These are phyloP conservation scores for Ictalurus punctatus DNA, from an alignment of 2,113 vertebrate genomes.

Conservation along the genomic window DNA sequence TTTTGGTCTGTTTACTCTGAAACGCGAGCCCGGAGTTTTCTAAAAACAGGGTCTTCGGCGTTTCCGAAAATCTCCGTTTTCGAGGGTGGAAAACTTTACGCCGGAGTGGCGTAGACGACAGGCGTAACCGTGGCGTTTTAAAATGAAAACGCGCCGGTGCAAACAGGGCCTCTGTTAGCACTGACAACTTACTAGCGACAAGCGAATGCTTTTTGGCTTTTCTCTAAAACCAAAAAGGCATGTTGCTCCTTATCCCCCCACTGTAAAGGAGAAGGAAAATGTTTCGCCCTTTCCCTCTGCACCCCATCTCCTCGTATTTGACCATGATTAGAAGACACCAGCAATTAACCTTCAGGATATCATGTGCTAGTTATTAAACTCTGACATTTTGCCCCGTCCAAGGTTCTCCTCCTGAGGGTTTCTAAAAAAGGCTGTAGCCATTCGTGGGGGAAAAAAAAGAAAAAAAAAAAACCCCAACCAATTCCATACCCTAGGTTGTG, in stretches of 20 bases:
- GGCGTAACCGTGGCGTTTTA: too few species aligned
- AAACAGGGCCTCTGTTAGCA: background rate
- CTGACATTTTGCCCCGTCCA: constrained; percentile 45
- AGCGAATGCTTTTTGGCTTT: background rate
- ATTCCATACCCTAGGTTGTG: constrained; percentile 4
- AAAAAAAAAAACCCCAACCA: background rate
- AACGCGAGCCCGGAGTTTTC: too few species aligned
- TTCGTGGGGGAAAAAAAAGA: background rate
- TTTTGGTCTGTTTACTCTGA: too few species aligned
- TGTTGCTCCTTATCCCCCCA: background rate
- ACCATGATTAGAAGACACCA: constrained; percentile 41
- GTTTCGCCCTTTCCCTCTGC: background rate
- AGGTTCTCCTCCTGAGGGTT: constrained; percentile 40
- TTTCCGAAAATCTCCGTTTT: too few species aligned
- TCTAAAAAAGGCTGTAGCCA: constrained; percentile 22
- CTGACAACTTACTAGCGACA: background rate
- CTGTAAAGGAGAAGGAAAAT: background rate
- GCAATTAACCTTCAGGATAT: constrained; percentile 43
- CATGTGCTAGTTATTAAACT: constrained; percentile 54
- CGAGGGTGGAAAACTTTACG: too few species aligned
- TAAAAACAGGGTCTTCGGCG: too few species aligned
- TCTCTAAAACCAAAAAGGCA: background rate
- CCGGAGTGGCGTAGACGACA: too few species aligned
- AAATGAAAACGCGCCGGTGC: too few species aligned
- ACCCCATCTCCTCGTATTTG: background rate